Conservation (phyloP, 2,797 vertebrate genomes). For the Cirrhinus molitorella region DNA sequence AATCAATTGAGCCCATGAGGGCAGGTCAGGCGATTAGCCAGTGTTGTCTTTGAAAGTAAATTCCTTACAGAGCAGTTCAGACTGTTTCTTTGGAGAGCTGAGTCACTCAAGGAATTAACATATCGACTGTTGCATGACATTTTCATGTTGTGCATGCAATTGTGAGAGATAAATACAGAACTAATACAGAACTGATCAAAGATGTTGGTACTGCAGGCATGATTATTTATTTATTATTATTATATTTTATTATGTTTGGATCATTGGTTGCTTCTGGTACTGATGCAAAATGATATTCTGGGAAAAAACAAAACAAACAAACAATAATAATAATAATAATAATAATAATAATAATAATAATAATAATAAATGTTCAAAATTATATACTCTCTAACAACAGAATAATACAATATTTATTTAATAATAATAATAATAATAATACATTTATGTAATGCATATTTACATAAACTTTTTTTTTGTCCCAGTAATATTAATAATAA, state of each 20-base stretch:
- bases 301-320: too few relatives aligned
- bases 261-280: not conserved
- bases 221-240: not conserved
- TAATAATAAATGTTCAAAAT: too few relatives aligned
- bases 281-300: not conserved
- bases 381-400: too few relatives aligned
- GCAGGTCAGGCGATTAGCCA: conserved; percentile 42
- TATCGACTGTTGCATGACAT: conserved; percentile 26
- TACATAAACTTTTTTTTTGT: too few relatives aligned
- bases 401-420: too few relatives aligned
- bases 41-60: conserved; percentile 43
- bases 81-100: not conserved
- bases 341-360: too few relatives aligned
- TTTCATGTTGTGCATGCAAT: not conserved
- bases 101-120: conserved; percentile 37
- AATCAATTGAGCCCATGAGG: conserved; percentile 56
- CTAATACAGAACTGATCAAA: not conserved
- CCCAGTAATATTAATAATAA: too few relatives aligned
- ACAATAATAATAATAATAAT: too few relatives aligned
- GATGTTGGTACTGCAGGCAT: not conserved
- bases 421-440: too few relatives aligned
- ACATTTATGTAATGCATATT: too few relatives aligned
- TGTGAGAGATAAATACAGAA: not conserved
- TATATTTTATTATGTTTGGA: not conserved
- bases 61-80: conserved; percentile 42